Evolutionary conservation across 2,113 vertebrate genomes (phyloP), one percentile per base, ranked within the genome.

Genomic region (Orientallactaga bullata): DNA sequence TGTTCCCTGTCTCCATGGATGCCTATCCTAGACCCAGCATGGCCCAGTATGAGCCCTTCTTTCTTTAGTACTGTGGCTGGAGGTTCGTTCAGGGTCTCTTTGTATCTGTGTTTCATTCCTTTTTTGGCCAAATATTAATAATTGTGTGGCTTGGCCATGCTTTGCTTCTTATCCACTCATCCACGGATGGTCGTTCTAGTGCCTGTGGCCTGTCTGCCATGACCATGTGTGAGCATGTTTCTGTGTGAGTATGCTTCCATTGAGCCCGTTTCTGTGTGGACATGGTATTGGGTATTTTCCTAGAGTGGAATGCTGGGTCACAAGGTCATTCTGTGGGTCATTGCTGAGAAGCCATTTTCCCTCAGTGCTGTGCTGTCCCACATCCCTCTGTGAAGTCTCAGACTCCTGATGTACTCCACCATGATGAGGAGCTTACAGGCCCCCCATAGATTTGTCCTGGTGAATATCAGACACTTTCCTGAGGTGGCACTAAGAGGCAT

Each of bases 341-440:
- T 6, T 2, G 3, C 61, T 24, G 9, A 47, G 88, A 55, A 69
- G 21, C 47, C 42, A 17, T 8, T 28, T 26, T 21, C 51, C 69
- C 26, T 26, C 55, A 24, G 73, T 1, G n/a, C 79, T 5, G 5
- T 2, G 3, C 42, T 30, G 0, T 37, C 16, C 15, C 3, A 18
- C 8, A 7, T 72, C 3, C 28, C 68, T 21, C 42, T 3, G 3
- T 23, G 18, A 66, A 23, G 61, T 63, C 18, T 63, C 55, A 55
- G 55, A 16, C 55, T 12, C 55, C 55, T 16, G 15, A 7, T 55
- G 12, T 55, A 55, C 55, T 55, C 55, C 55, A 55, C 61, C 61
- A 63, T 30, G 13, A 61, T 47, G 15, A 30, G 90, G 37, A 5
- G 23, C 26, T 15, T 9, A 39, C 23, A 63, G 51, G 12, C 26